Base-by-base conservation (phyloP, 2,888 invertebrate species). In the Drosophila emarginata region DNA sequence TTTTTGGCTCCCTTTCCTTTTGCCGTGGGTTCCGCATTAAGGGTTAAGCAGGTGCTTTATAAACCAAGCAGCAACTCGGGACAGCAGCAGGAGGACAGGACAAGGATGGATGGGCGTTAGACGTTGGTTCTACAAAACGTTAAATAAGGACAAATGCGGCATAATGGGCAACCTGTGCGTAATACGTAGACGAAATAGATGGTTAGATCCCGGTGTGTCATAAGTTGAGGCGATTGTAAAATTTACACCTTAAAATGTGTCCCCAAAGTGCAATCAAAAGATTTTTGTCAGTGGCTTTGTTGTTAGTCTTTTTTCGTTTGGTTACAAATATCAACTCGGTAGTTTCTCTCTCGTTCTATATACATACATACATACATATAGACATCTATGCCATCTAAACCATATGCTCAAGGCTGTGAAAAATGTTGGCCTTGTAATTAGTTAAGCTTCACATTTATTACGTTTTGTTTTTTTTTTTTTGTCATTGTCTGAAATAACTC, bases 1-100 rank as follows among this genome's bases (percentile, higher is more conserved):
- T 18, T 36, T 7, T 2, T 32, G 45, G 18, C 21, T 39, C 18
- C 5, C 23, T 64, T 51, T 28, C 7, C 45, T 50, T 28, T 60
- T 26, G 4, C 15, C 58, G 40, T 59, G 59, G 72, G 72, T 69
- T 58, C 60, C 65, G 72, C 71, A 79, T 81, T 84, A 77, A 81
- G 84, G 84, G 84, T 87, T 87, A 84, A 87, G 74, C 84, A 87
- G 87, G 87, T 84, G 82, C 87, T 84, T 87, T 84, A 81, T 78
- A 83, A 81, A 74, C 81, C 77, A 74, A 57, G 66, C 77, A 79
- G 73, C 77, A 69, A 18, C 67, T 63, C 54, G 57, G 62, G 57
- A 57, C 37, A 60, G 37, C 23, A 32, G 11, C 37, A 23, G 32
- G 9, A 32, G 32, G 54, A 28, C 21, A 36, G 7, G 18, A 7